A percentile compares a stretch with the other conserved stretches of the same genome.
These are phyloP conservation scores for Rosalia funebris DNA, from an alignment of 2,888 invertebrate genomes.

Conservation along the genomic window DNA sequence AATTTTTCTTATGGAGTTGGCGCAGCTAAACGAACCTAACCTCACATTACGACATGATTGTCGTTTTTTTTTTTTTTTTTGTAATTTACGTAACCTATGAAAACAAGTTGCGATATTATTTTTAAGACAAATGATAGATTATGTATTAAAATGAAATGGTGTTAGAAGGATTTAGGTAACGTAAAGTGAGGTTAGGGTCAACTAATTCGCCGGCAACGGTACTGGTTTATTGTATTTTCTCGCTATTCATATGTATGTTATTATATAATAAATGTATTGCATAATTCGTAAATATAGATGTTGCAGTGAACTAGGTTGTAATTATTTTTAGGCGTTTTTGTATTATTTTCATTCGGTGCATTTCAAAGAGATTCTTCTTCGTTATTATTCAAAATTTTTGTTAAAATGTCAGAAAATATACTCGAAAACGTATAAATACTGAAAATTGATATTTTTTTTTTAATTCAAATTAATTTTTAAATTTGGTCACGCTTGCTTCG, in stretches of 20 bases:
- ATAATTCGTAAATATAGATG: conserved; percentile 35
- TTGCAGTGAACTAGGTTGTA: conserved; percentile 26
- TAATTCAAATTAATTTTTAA: too few species aligned
- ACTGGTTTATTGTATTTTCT: conserved; percentile 11
- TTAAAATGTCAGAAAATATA: too few species aligned
- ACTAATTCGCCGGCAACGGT: background rate
- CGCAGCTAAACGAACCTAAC: background rate
- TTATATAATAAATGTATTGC: conserved; percentile 28
- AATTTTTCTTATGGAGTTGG: background rate
- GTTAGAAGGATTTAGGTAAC: too few species aligned
- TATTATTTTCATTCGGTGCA: too few species aligned
- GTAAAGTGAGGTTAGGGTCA: background rate
- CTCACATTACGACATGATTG: background rate
- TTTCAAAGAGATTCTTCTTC: too few species aligned
- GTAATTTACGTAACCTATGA: background rate
- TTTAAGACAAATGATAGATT: too few species aligned
- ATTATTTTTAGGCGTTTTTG: too few species aligned
- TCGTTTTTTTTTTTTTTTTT: too few species aligned
- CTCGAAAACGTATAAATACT: too few species aligned
- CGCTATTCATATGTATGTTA: conserved; percentile 12
- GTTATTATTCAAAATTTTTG: too few species aligned
- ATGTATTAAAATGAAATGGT: too few species aligned
- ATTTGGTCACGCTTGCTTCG: too few species aligned
- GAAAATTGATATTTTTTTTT: conserved; percentile 10
- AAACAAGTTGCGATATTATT: background rate